Evolutionary conservation across 1,140 invertebrate genomes (phyloP).

Genomic region (Notospermus geniculatus): DNA sequence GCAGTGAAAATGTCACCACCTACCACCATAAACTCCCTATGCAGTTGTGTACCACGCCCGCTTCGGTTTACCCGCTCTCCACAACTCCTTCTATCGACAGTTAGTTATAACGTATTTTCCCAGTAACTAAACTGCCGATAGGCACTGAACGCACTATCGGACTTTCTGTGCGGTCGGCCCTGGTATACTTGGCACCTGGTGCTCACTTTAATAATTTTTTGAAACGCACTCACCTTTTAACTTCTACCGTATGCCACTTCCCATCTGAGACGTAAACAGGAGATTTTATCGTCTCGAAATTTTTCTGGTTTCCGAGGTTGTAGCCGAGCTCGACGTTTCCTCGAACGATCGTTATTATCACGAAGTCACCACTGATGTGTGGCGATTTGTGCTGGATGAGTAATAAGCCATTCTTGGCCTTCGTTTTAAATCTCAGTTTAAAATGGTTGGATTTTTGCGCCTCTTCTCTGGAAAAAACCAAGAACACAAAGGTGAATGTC

Average conservation of each 20-base stretch:
- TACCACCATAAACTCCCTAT: too few species aligned
- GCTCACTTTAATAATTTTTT: too few species aligned
- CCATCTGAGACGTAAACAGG: conserved; percentile 69
- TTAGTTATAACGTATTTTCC: too few species aligned
- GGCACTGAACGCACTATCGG: too few species aligned
- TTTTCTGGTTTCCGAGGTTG: conserved; percentile 62
- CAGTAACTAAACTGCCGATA: too few species aligned
- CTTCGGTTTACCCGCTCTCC: too few species aligned
- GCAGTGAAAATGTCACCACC: too few species aligned
- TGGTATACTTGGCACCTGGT: too few species aligned
- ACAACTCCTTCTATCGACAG: too few species aligned
- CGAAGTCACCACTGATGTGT: conserved; percentile 60
- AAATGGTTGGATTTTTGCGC: conserved; percentile 69
- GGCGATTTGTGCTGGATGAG: conserved; percentile 67
- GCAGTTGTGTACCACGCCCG: too few species aligned
- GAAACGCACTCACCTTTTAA: conserved; percentile 45
- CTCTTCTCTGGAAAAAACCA: conserved; percentile 48
- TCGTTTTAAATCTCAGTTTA: conserved; percentile 69
- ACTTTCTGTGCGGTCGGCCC: too few species aligned
- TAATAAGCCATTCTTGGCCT: conserved; percentile 65
- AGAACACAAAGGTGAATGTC: too few species aligned
- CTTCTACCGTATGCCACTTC: conserved; percentile 69
- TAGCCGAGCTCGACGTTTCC: conserved; percentile 66
- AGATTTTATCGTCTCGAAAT: conserved; percentile 60
- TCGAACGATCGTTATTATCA: conserved; percentile 64